Base-by-base conservation (phyloP, 2,113 vertebrate genomes). In the Junco hyemalis region DNA sequence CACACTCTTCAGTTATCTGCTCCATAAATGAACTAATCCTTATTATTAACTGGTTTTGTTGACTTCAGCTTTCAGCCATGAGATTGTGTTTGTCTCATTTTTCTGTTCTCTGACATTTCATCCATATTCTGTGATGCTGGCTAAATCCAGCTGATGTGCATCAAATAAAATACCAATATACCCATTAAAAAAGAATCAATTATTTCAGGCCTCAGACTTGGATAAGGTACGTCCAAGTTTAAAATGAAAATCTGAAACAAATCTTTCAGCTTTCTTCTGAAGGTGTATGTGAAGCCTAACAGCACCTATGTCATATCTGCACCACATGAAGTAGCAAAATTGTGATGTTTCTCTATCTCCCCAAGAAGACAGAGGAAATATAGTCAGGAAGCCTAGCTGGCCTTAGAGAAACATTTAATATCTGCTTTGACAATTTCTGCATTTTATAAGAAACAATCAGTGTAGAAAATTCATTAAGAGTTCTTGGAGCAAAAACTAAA, bases 51-150 rank as follows among this genome's bases (percentile, higher is more conserved):
- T 73, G 70, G 22, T 80, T 93, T 84, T 92, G 82, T 81, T 91
- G 88, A 91, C 64, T 93, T 95, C 65, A 76, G 76, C 86, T 96
- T 86, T 85, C 86, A 84, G 78, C 53, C 54, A 54, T 68, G 81
- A 81, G 45, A 47, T 51, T 94, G 44, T 63, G 72, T 92, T 77
- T 93, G 45, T 71, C 69, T 93, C 70, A 56, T 87, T 71, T 88
- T 92, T 86, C 85, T 80, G 61, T 90, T 89, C 78, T 88, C 42
- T 45, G 70, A 42, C 68, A 77, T 78, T 53, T 93, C 12, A 14
- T 76, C 47, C 29, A 54, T 78, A 61, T 26, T 85, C 25, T 48
- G 51, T 90, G 91, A 74, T 5, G 8, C 17, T 48, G 64, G 77
- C 66, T 96, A 72, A 70, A 90, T 76, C 48, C 72, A 93, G 59